Conservation (phyloP, 2,888 invertebrate species). For the Drosophila diplacantha region DNA sequence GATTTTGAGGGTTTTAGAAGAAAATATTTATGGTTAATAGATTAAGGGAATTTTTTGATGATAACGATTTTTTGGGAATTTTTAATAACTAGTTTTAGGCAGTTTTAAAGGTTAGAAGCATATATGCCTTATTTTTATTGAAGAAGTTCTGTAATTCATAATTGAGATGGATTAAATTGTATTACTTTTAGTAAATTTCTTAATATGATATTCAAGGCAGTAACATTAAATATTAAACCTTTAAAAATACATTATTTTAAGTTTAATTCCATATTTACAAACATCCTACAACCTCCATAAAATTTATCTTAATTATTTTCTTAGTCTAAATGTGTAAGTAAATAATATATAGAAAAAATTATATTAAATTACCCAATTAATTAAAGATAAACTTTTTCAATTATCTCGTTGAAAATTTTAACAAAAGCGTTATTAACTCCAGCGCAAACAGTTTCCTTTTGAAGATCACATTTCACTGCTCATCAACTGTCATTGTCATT, state of each 20-base stretch:
- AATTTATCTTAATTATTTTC: background rate
- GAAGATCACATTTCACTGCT: constrained; percentile 1
- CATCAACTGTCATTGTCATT: constrained; percentile 11
- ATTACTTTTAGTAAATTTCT: no score
- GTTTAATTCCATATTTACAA: background rate
- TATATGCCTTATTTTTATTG: no score
- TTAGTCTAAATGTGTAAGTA: no score
- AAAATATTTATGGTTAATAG: background rate
- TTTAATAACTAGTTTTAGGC: no score
- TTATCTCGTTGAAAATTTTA: background rate
- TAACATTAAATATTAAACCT: no score
- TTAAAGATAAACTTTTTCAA: background rate
- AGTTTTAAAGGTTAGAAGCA: no score
- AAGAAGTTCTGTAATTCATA: no score
- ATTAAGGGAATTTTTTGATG: background rate
- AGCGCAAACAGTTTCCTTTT: background rate
- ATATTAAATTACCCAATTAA: background rate
- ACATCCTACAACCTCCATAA: background rate
- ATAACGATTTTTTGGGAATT: no score
- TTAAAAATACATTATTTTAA: background rate
- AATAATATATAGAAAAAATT: background rate
- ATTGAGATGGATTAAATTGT: no score
- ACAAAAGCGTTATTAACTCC: background rate
- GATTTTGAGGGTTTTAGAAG: background rate
- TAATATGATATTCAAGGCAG: no score